A percentile compares a stretch with the other conserved stretches of the same genome.
These are phyloP conservation scores for Drosophila pruinosa DNA, from an alignment of 1,140 invertebrate species.

Conservation along the genomic window DNA sequence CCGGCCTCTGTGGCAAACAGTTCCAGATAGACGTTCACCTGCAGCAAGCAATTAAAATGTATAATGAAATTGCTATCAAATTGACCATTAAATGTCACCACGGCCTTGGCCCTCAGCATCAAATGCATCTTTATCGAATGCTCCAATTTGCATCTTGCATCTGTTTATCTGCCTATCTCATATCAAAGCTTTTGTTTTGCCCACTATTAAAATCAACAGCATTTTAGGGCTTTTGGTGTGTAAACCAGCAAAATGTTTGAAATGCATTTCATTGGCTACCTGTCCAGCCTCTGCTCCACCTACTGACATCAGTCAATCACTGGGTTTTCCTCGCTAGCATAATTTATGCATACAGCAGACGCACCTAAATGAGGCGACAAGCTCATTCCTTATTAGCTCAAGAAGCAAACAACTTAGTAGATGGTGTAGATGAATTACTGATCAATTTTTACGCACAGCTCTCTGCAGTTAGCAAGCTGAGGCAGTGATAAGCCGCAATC, in stretches of 20 bases:
- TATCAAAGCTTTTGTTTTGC: conserved; percentile 1
- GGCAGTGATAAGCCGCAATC: background rate
- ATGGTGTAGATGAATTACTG: background rate
- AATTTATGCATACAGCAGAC: conserved; percentile 25
- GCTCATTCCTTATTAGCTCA: background rate
- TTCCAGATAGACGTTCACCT: conserved; percentile 73
- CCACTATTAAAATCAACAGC: conserved; percentile 25
- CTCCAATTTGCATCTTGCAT: conserved; percentile 35
- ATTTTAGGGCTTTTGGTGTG: too few relatives aligned
- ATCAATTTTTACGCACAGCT: background rate
- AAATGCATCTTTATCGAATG: conserved; percentile 38
- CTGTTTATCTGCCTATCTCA: conserved; percentile 3
- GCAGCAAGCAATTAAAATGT: conserved; percentile 14
- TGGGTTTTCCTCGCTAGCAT: conserved; percentile 27
- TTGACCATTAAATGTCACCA: conserved; percentile 24
- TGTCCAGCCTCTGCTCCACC: conserved; percentile 37
- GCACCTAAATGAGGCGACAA: conserved; percentile 3
- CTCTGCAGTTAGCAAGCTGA: background rate
- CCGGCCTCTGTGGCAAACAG: conserved; percentile 59
- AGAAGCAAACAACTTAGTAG: background rate
- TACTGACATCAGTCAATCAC: conserved; percentile 49
- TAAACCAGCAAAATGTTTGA: conserved; percentile 46
- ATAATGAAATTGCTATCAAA: conserved; percentile 38
- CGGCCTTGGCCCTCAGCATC: conserved; percentile 56
- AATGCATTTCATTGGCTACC: conserved; percentile 39